Evolutionary conservation across 2,888 invertebrate species (phyloP).

Genomic region (Timandra comae): DNA sequence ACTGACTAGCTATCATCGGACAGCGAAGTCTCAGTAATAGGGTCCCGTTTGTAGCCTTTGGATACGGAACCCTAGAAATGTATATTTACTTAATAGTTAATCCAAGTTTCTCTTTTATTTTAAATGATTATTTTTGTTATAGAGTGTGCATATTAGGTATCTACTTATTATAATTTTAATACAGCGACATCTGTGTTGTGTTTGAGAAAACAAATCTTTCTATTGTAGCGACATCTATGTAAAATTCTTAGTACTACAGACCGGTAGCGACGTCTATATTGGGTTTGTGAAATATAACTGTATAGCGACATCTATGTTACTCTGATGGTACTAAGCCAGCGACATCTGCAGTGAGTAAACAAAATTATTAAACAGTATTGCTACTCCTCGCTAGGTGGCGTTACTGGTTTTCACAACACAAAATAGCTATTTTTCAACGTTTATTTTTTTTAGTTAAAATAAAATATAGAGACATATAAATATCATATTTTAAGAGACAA

Average conservation of each 20-base stretch:
- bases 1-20: no score
- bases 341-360: slow-evolving; percentile 9
- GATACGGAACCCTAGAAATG: no score
- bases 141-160: no score
- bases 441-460: neutral
- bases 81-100: no score
- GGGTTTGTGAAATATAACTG: slow-evolving; percentile 2
- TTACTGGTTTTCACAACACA: slow-evolving; percentile 5
- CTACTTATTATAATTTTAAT: no score
- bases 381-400: slow-evolving; percentile 28
- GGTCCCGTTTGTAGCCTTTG: no score
- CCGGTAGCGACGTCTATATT: neutral
- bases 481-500: neutral
- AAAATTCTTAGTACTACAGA: neutral
- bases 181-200: no score
- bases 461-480: no score
- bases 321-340: slow-evolving; percentile 4
- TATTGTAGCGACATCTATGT: slow-evolving; percentile 1
- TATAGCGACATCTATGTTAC: slow-evolving; percentile 19
- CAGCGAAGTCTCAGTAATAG: no score
- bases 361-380: neutral
- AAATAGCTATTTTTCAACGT: slow-evolving; percentile 13
- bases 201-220: no score
- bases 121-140: no score
- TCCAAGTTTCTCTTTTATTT: no score